Percentiles rank a stretch among this genome's conserved stretches.
Evolutionary conservation across 2,797 vertebrate species (phyloP).

Genomic region (Pterois miles): DNA sequence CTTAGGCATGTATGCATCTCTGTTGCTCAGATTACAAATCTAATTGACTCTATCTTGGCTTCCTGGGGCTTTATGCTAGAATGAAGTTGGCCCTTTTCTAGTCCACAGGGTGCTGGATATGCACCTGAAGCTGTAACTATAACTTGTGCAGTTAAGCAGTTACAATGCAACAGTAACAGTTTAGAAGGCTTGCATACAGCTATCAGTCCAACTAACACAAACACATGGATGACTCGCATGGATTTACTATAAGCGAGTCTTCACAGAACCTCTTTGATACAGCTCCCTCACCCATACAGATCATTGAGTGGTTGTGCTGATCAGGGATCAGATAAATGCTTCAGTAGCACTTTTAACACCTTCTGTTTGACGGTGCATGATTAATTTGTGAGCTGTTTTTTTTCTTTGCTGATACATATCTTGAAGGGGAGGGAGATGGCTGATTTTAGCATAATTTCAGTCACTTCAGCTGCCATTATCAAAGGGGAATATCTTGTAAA

Average conservation of each 20-base stretch:
- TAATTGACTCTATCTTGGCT: not conserved
- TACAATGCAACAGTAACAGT: not conserved
- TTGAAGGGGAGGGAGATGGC: not conserved
- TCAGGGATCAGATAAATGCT: not conserved
- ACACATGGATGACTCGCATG: not conserved
- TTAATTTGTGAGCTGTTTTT: not conserved
- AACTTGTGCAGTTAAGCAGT: not conserved
- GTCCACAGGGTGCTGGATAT: not conserved
- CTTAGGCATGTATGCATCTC: not conserved
- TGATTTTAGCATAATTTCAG: slow-evolving; percentile 15
- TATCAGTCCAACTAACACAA: not conserved
- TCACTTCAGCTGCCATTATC: not conserved
- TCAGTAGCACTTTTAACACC: not conserved
- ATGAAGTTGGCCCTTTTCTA: not conserved
- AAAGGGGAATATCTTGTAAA: not conserved
- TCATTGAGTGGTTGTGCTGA: not conserved
- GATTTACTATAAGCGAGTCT: not conserved
- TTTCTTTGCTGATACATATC: not conserved
- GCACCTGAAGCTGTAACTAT: not conserved
- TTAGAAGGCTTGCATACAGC: not conserved
- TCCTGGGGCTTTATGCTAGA: not conserved
- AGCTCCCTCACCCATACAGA: not conserved
- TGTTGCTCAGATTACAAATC: not conserved
- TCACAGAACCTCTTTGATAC: not conserved
- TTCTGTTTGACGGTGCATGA: not conserved